phyloP scores from a whole-genome alignment of 2,888 invertebrate species.

The Xestia rhomboidea region DNA sequence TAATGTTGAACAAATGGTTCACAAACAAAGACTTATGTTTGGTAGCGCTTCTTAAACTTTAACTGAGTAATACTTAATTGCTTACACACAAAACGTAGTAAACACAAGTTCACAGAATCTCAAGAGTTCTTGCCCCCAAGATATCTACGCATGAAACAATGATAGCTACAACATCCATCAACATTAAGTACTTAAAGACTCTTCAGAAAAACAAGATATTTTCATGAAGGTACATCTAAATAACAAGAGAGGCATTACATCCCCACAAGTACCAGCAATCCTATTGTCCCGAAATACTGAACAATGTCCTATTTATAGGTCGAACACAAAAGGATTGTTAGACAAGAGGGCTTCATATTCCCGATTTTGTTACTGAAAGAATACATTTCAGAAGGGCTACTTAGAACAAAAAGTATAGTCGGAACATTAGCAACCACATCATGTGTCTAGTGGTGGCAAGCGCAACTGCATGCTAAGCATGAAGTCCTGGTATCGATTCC shows the following conservation, averaged over 20 bases:
- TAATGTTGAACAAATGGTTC: not conserved
- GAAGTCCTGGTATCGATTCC: not conserved
- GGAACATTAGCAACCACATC: not conserved
- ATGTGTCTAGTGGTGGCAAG: not conserved
- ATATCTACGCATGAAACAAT: not conserved
- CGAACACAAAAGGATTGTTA: constrained; percentile 54
- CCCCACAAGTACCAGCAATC: constrained; percentile 34
- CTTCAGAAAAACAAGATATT: constrained; percentile 12
- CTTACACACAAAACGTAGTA: not conserved
- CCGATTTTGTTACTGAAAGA: not conserved
- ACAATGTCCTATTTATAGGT: constrained; percentile 57
- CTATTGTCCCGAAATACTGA: constrained; percentile 59
- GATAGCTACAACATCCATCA: not conserved
- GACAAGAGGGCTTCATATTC: constrained; percentile 55
- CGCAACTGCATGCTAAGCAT: not conserved
- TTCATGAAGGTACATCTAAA: constrained; percentile 37
- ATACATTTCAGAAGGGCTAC: constrained; percentile 22
- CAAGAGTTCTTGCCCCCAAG: not conserved
- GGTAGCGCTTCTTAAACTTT: not conserved
- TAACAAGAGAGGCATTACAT: constrained; percentile 36
- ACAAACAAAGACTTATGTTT: constrained; percentile 9
- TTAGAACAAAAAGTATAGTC: not conserved
- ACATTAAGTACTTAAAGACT: not conserved
- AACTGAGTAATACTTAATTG: not conserved
- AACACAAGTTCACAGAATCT: not conserved